Percentiles rank a stretch among this genome's conserved stretches.
Conservation (phyloP, 2,888 invertebrate genomes). For the Rotaria sp. region DNA sequence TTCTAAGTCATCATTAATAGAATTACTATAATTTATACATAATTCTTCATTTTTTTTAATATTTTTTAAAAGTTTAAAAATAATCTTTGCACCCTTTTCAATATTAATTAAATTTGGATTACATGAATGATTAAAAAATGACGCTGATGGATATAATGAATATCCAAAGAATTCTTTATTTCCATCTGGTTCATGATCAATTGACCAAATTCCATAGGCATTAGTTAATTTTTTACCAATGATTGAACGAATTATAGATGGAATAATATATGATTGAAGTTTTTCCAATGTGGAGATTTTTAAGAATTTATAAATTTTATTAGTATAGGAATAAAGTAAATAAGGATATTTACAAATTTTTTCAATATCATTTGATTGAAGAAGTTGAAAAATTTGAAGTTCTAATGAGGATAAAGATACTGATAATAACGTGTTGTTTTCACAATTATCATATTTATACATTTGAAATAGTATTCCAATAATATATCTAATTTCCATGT, state of each 20-base stretch:
- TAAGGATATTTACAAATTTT: not conserved
- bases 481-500: not conserved
- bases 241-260: not conserved
- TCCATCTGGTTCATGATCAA: not conserved
- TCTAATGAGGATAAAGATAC: not conserved
- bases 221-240: not conserved
- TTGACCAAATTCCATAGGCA: not conserved
- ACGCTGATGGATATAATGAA: not conserved
- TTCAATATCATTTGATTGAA: not conserved
- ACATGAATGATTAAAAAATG: conserved; percentile 6
- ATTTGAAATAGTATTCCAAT: not conserved
- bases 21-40: not conserved
- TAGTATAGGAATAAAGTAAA: not conserved
- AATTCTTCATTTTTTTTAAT: not conserved
- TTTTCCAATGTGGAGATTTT: not conserved
- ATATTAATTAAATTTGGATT: not conserved
- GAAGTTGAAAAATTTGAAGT: not conserved
- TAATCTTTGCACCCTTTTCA: not conserved
- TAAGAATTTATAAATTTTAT: not conserved
- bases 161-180: not conserved
- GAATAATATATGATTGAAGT: not conserved
- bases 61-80: not conserved
- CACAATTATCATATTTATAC: not conserved
- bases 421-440: not conserved
- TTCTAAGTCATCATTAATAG: not conserved